Evolutionary conservation across 2,113 vertebrate genomes (phyloP).

Genomic region (Erpornis zantholeuca): DNA sequence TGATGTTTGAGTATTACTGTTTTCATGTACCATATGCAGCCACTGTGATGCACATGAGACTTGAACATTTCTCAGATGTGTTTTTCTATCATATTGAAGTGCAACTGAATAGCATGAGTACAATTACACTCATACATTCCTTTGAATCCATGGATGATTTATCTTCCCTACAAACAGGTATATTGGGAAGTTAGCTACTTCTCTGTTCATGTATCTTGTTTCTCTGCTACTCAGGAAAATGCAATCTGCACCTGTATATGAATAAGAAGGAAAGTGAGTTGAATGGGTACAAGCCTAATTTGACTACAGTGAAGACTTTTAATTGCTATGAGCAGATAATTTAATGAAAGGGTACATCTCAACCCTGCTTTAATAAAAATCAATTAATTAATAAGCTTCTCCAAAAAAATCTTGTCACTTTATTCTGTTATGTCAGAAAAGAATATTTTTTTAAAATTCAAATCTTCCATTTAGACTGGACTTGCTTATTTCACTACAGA

Average conservation of each 20-base stretch:
- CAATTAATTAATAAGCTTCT: background rate
- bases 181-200: background rate
- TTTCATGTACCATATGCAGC: background rate
- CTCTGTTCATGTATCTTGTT: background rate
- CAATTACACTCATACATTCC: background rate
- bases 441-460: background rate
- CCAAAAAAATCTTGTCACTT: background rate
- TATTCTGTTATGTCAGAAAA: background rate
- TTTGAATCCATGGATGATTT: background rate
- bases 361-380: background rate
- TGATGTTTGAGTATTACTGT: constrained; percentile 1
- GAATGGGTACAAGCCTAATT: background rate
- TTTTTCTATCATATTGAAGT: background rate
- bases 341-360: background rate
- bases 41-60: background rate
- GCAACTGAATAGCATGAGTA: background rate
- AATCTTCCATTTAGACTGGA: background rate
- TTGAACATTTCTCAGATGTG: background rate
- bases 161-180: background rate
- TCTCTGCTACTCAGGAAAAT: background rate
- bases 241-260: background rate
- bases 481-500: background rate
- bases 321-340: background rate
- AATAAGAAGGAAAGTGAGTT: background rate
- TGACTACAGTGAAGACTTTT: background rate